phyloP scores from a whole-genome alignment of 2,797 vertebrate genomes.

The Acanthurus lineatus region DNA sequence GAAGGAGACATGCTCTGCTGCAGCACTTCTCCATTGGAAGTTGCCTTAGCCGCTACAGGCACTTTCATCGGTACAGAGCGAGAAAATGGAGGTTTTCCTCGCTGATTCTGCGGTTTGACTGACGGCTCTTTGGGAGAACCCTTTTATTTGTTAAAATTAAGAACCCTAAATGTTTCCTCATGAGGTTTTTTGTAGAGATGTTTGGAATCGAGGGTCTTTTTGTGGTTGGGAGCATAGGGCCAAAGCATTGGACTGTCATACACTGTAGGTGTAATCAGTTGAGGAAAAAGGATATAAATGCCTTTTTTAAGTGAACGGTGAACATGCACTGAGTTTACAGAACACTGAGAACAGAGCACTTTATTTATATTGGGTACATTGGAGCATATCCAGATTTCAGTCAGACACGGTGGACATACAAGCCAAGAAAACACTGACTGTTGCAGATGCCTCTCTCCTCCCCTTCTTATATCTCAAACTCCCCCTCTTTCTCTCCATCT shows the following conservation, averaged over 20 bases:
- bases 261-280: background rate
- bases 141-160: constrained; percentile 15
- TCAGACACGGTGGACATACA: constrained; percentile 42
- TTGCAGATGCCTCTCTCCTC: constrained; percentile 49
- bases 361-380: constrained; percentile 9
- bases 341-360: background rate
- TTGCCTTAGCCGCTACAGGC: constrained; percentile 29
- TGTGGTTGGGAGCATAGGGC: background rate
- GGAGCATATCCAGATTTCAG: constrained; percentile 46
- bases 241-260: background rate
- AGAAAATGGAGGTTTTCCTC: constrained; percentile 44
- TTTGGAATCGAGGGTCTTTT: background rate
- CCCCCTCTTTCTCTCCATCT: constrained; percentile 45
- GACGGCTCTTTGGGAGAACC: background rate
- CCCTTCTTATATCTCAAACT: background rate
- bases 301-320: background rate
- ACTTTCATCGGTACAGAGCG: constrained; percentile 33
- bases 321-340: constrained; percentile 18
- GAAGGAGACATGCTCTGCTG: constrained; percentile 56
- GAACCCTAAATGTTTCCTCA: background rate
- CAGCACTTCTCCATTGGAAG: constrained; percentile 41
- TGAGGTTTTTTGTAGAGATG: background rate
- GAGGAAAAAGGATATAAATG: background rate
- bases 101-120: background rate
- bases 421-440: constrained; percentile 50